phyloP scores from a whole-genome alignment of 2,113 vertebrate species.

The Istiophorus platypterus region DNA sequence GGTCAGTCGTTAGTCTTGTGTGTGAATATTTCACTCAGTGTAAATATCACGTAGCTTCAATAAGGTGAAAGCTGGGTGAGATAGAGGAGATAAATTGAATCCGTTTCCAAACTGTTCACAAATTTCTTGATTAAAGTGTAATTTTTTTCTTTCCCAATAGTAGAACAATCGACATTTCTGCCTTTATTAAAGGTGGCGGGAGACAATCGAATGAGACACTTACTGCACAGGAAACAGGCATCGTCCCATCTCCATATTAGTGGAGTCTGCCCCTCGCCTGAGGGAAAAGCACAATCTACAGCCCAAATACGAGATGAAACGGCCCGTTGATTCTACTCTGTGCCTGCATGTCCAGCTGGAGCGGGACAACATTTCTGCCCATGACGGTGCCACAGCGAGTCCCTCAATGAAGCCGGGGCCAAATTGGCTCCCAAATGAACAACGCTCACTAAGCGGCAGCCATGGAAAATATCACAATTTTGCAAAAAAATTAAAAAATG shows the following conservation, averaged over 20 bases:
- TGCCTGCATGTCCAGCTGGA: conserved; percentile 52
- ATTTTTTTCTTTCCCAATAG: neutral
- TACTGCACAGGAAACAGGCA: neutral
- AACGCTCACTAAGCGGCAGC: conserved; percentile 72
- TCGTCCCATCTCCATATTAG: conserved; percentile 19
- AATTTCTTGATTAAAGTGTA: neutral
- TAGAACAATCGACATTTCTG: too few species aligned
- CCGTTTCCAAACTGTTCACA: neutral
- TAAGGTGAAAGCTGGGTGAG: neutral
- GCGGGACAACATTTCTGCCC: conserved; percentile 91
- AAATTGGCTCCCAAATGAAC: conserved; percentile 86
- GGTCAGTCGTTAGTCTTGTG: neutral
- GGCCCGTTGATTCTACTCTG: conserved; percentile 36
- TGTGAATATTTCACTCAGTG: neutral
- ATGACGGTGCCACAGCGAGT: conserved; percentile 89
- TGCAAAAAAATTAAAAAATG: conserved; percentile 78
- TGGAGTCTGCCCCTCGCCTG: neutral
- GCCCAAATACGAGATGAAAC: conserved; percentile 25
- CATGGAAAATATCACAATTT: conserved; percentile 84
- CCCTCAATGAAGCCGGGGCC: conserved; percentile 91
- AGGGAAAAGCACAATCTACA: conserved; percentile 19
- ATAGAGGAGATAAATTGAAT: neutral
- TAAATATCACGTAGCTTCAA: neutral
- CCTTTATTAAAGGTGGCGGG: neutral
- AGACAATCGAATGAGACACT: neutral